These are phyloP conservation scores for Sinosuthora webbiana DNA, from an alignment of 2,113 vertebrate genomes.

Conservation along the genomic window DNA sequence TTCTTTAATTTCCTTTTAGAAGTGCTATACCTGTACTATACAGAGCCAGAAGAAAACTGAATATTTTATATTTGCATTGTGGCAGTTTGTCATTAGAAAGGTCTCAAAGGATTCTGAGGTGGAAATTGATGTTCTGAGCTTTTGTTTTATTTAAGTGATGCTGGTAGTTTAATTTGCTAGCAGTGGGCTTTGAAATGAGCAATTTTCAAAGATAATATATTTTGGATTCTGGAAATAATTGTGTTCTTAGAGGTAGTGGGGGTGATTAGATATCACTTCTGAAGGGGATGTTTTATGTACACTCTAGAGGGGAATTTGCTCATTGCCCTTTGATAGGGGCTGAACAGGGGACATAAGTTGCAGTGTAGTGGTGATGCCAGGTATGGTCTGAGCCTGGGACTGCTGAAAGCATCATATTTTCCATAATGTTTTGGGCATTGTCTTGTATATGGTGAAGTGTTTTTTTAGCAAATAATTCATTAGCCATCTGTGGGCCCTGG, in stretches of 20 bases:
- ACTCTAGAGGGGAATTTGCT: neutral
- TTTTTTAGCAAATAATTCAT: neutral
- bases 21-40: neutral
- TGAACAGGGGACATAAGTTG: neutral
- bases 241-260: neutral
- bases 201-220: neutral
- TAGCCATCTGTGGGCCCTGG: neutral
- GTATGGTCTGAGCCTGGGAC: neutral
- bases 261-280: neutral
- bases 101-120: neutral
- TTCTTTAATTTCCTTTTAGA: neutral
- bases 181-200: neutral
- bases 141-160: neutral
- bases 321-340: neutral
- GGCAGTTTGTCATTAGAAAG: neutral
- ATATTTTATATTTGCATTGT: neutral
- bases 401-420: neutral
- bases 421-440: neutral
- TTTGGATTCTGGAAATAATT: neutral
- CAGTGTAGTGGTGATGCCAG: neutral
- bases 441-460: neutral
- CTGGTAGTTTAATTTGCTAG: neutral
- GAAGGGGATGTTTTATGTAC: neutral
- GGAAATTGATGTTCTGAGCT: neutral
- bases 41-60: neutral